Evolutionary conservation across 2,113 vertebrate species (phyloP).

Genomic region (Ascaphus truei): DNA sequence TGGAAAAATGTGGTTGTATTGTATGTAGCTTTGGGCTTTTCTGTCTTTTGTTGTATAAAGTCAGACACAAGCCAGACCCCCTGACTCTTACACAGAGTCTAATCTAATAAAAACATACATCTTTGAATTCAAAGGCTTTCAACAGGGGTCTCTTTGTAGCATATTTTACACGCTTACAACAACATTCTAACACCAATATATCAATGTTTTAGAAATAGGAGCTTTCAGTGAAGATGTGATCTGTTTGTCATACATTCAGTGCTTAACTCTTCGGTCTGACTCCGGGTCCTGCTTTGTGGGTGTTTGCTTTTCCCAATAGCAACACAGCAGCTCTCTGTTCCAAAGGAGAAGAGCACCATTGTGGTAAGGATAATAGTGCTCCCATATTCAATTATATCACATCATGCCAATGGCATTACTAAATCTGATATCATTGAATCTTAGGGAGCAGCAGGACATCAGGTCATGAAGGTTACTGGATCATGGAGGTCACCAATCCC

Average conservation of each 20-base stretch:
- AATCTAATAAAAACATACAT: slow-evolving; percentile 22
- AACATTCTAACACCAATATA: neutral
- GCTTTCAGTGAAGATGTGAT: neutral
- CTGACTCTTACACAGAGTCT: slow-evolving; percentile 7
- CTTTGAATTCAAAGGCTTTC: neutral
- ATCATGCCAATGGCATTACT: neutral
- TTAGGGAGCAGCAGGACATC: neutral
- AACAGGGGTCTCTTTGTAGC: slow-evolving; percentile 3
- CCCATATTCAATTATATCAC: neutral
- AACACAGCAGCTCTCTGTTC: neutral
- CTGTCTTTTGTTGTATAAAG: too few species aligned
- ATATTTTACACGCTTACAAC: neutral
- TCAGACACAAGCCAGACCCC: slow-evolving; percentile 23
- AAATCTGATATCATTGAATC: neutral
- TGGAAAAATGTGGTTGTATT: neutral
- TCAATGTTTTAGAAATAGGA: neutral
- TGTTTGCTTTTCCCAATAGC: neutral
- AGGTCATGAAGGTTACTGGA: neutral
- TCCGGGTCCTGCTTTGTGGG: neutral
- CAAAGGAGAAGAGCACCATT: neutral
- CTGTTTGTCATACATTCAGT: neutral
- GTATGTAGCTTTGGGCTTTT: too few species aligned
- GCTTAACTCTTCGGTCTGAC: neutral
- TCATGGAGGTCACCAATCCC: neutral
- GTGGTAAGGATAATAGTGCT: neutral